Percentiles rank a stretch among this genome's conserved stretches.
Evolutionary conservation across 2,888 invertebrate species (phyloP).

Genomic region (Autographa gamma): DNA sequence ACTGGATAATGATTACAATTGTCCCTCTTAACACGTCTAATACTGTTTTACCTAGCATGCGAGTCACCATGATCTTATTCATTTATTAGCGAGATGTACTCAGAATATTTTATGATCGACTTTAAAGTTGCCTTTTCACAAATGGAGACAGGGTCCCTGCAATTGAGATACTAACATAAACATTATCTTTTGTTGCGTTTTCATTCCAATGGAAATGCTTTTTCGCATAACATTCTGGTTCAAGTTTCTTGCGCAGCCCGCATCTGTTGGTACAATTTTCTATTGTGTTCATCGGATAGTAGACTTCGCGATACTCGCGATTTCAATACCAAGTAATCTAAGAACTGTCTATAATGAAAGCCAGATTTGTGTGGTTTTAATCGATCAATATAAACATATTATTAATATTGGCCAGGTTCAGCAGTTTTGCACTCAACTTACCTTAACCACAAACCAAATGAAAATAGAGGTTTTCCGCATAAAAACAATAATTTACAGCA

Average conservation of each 20-base stretch:
- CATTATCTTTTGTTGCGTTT: constrained; percentile 39
- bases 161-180: constrained; percentile 10
- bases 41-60: constrained; percentile 14
- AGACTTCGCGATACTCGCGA: constrained; percentile 33
- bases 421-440: not conserved
- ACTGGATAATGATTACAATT: constrained; percentile 46
- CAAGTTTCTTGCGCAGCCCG: constrained; percentile 43
- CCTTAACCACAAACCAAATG: constrained; percentile 2
- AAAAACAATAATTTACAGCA: not conserved
- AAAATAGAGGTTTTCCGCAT: not conserved
- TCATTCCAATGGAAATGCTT: constrained; percentile 39
- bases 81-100: not conserved
- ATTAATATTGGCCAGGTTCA: not conserved
- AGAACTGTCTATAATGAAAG: constrained; percentile 32
- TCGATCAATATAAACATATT: not conserved
- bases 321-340: constrained; percentile 47
- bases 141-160: too few species aligned
- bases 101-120: not conserved
- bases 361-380: constrained; percentile 11
- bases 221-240: constrained; percentile 39
- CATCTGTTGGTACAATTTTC: constrained; percentile 40
- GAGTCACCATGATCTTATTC: not conserved
- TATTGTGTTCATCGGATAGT: constrained; percentile 45
- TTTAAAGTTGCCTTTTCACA: not conserved
- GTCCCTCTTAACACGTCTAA: constrained; percentile 26